Evolutionary conservation across 2,888 invertebrate genomes (phyloP), one percentile per base, ranked within the genome.

Genomic region (Dynastes grantii): DNA sequence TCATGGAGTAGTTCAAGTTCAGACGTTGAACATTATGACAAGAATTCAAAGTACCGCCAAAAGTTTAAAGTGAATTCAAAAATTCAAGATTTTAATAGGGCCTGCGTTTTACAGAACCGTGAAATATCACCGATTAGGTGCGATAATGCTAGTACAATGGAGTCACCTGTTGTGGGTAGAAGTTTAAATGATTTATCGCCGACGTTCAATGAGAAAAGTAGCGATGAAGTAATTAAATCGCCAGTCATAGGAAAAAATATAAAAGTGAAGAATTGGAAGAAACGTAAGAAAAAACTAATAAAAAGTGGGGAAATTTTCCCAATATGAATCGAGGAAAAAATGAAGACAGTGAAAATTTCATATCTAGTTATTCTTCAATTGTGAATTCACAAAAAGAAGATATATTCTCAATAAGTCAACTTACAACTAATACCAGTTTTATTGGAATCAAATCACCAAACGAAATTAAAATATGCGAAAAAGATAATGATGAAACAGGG

Each of bases 1-100:
- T 83, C 84, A 5, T 85, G 84, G 84, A 83, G 81, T 63, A 83
- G 82, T 78, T 83, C 84, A 1, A 83, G 82, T 63, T 81, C 83
- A 2, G 84, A 85, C 13, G 71, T 71, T 2, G 84, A 83, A 29
- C 11, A 71, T 6, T 29, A 1, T 11, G 13, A 58, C 0, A 4
- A 22, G 11, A 32, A 55, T 58, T 16, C n/a, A 51, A 63, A 40
- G 22, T 32, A 29, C n/a, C 53, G 16, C 2, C 77, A 77, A n/a
- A 64, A 40, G 58, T 22, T 53, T 71, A 71, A 53, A 63, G 22
- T 65, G 37, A 75, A 68, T 32, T 67, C 27, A 29, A 63, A 63
- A 55, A 29, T 51, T 27, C 9, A 9, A 11, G n/a, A 53, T 51
- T 32, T 65, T 22, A 55, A 45, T 45, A 11, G 22, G 13, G 22